Evolutionary conservation across 2,113 vertebrate genomes (phyloP), one percentile per base, ranked within the genome.

Genomic region (Eretmodus cyanostictus): DNA sequence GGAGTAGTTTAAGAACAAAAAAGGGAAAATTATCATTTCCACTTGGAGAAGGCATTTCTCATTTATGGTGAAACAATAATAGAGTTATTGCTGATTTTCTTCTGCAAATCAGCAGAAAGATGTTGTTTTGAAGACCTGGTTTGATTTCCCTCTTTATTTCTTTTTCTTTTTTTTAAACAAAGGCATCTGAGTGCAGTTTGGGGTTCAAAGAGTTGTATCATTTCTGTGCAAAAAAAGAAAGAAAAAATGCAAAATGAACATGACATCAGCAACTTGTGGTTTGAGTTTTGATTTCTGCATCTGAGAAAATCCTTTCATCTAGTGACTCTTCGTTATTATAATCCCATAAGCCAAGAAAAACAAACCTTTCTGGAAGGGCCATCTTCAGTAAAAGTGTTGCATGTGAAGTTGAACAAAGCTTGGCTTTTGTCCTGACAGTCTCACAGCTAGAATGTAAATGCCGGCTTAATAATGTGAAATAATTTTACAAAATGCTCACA

Each of bases 281-380:
- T 5, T 81, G 79, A 80, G 34, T 91, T 93, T 90, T 90, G 16
- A 71, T 92, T 90, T 86, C 61, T 66, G 29, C 7, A 78, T 22
- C 31, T 24, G 53, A 38, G 14, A 78, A 31, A 51, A 31, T 78
- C 10, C 45, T 34, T n/a, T 34, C 7, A 6, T 78, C 73, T 78
- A 51, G 7, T 4, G n/a, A 61, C 34, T 29, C 10, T 13, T 63
- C 29, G 2, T 38, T 10, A 49, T n/a, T 7, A 71, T 7, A 71
- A 53, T 45, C 22, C 27, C 14, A 16, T 49, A 42, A 9, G 8
- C n/a, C 12, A 68, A 40, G 11, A 68, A 24, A 27, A 66, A 3
- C 27, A 4, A 19, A 11, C 12, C 22, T 14, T 22, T 38, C 5
- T 82, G 55, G 38, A 17, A 63, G 51, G 14, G 1, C n/a, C 22